Conservation (phyloP, 1,140 invertebrate genomes). For the Lutraria rhynchaena region DNA sequence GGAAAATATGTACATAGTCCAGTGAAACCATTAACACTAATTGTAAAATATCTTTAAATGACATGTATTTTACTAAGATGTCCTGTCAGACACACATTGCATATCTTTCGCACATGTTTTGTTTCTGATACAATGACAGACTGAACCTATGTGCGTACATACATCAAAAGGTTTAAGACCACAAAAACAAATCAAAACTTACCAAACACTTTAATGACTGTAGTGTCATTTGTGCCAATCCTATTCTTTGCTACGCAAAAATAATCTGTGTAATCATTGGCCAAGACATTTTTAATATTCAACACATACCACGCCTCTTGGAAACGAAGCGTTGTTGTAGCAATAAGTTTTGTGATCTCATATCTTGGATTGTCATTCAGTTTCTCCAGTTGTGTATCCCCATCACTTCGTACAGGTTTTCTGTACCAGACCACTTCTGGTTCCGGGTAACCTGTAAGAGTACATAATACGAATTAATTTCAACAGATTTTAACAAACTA, state of each 20-base stretch:
- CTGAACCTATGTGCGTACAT: too few species aligned
- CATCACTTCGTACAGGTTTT: slow-evolving; percentile 19
- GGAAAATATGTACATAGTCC: too few species aligned
- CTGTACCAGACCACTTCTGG: slow-evolving; percentile 45
- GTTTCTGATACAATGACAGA: too few species aligned
- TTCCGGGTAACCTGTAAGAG: slow-evolving; percentile 48
- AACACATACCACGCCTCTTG: slow-evolving; percentile 53
- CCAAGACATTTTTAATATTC: slow-evolving; percentile 73
- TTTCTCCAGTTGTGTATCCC: slow-evolving; percentile 20
- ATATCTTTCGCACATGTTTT: too few species aligned
- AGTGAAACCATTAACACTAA: too few species aligned
- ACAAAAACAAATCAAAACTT: slow-evolving; percentile 46
- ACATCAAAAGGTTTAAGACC: background rate
- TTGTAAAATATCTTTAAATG: too few species aligned
- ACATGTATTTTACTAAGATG: too few species aligned
- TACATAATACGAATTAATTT: too few species aligned
- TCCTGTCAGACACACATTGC: too few species aligned
- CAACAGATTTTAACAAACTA: too few species aligned
- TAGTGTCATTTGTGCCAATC: slow-evolving; percentile 60
- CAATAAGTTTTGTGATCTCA: slow-evolving; percentile 56
- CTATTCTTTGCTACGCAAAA: slow-evolving; percentile 72
- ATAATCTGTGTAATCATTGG: slow-evolving; percentile 76
- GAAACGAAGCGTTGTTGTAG: slow-evolving; percentile 55
- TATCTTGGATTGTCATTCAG: slow-evolving; percentile 56
- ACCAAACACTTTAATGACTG: slow-evolving; percentile 71